Evolutionary conservation across 2,888 invertebrate genomes (phyloP).

Genomic region (Sussaba pulchella): DNA sequence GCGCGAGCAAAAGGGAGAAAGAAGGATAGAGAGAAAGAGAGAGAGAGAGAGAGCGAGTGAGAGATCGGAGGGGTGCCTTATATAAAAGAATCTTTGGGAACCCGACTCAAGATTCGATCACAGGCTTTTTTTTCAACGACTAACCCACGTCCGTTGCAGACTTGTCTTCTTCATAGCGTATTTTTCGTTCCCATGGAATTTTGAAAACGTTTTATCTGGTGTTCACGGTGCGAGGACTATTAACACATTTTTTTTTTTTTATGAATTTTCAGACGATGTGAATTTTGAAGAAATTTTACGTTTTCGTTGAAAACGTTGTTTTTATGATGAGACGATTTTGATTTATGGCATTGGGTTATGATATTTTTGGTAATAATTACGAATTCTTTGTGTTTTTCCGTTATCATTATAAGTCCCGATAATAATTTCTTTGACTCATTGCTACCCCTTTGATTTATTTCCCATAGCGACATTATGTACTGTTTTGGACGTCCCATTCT

Average conservation of each 20-base stretch:
- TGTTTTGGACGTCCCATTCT: too few species aligned
- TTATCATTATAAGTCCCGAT: too few species aligned
- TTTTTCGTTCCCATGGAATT: background rate
- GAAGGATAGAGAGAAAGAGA: constrained; percentile 66
- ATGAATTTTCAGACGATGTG: background rate
- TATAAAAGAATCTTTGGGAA: constrained; percentile 83
- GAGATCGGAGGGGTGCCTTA: constrained; percentile 51
- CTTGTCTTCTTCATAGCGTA: constrained; percentile 7
- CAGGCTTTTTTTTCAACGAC: constrained; percentile 74
- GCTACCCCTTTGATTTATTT: too few species aligned
- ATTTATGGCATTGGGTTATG: too few species aligned
- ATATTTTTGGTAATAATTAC: too few species aligned
- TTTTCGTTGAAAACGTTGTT: too few species aligned
- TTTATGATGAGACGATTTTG: too few species aligned
- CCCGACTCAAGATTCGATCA: constrained; percentile 83
- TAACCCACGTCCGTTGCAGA: constrained; percentile 49
- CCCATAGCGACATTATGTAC: too few species aligned
- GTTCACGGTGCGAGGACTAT: background rate
- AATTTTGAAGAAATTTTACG: background rate
- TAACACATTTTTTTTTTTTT: background rate
- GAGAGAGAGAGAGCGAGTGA: constrained; percentile 28
- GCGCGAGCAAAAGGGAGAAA: constrained; percentile 66
- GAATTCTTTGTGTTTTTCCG: too few species aligned
- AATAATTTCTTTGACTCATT: too few species aligned
- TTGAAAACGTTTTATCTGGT: background rate